phyloP scores from a whole-genome alignment of 2,888 invertebrate species.

The Psococerastis gibbosa region DNA sequence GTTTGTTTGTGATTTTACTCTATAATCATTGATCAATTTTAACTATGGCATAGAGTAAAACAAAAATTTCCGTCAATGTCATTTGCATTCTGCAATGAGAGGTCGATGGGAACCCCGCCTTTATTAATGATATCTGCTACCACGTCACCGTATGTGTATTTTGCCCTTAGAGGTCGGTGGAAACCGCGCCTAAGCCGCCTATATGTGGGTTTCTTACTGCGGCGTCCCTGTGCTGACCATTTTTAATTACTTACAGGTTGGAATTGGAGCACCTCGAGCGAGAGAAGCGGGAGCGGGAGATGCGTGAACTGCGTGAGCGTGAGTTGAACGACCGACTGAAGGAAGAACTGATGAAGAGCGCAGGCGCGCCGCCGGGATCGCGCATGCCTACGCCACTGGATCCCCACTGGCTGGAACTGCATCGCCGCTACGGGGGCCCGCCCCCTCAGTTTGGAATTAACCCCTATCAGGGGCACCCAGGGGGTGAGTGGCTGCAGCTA shows the following conservation, averaged over 20 bases:
- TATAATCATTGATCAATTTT: too few relatives aligned
- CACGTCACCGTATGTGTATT: too few relatives aligned
- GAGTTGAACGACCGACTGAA: constrained; percentile 71
- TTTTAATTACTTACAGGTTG: constrained; percentile 20
- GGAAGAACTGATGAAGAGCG: constrained; percentile 68
- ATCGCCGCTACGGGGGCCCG: constrained; percentile 39
- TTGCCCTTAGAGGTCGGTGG: too few relatives aligned
- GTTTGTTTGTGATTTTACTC: too few relatives aligned
- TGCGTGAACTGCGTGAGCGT: constrained; percentile 51
- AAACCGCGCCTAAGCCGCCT: too few relatives aligned
- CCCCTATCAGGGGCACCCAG: constrained; percentile 21
- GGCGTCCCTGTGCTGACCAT: neutral
- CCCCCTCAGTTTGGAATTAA: constrained; percentile 48
- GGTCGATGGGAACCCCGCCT: too few relatives aligned
- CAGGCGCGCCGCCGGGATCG: constrained; percentile 37
- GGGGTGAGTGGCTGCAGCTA: too few relatives aligned
- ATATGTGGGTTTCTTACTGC: neutral
- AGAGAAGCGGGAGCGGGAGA: constrained; percentile 46
- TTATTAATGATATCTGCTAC: too few relatives aligned
- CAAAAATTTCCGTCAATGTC: too few relatives aligned
- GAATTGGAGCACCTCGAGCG: constrained; percentile 44
- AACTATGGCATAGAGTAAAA: too few relatives aligned
- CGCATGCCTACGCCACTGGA: constrained; percentile 27
- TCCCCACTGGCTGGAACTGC: constrained; percentile 69
- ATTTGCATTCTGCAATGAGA: too few relatives aligned